A percentile compares a stretch with the other conserved stretches of the same genome.
Evolutionary conservation across 2,888 invertebrate species (phyloP).

Genomic region (Thymelicus acteon): DNA sequence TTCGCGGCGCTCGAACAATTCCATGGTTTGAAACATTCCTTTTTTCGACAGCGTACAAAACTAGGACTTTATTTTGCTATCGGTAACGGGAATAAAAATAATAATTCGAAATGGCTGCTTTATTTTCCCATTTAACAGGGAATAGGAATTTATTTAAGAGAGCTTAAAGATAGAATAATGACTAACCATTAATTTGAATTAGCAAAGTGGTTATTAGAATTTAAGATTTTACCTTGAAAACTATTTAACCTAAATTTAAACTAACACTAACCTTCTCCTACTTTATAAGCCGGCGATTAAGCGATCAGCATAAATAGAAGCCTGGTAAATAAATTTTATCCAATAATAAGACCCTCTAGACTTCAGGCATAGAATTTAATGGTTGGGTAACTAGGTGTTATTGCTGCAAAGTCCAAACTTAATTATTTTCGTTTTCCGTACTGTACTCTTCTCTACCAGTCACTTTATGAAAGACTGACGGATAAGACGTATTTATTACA

Average conservation of each 20-base stretch:
- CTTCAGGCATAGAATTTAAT: no score
- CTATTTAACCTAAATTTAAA: conserved; percentile 9
- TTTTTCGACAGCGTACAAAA: background rate
- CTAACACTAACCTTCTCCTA: background rate
- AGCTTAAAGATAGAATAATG: no score
- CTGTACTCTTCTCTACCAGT: no score
- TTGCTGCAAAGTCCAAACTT: no score
- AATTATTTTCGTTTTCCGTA: no score
- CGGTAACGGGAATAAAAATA: no score
- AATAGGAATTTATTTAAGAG: background rate
- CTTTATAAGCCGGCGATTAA: conserved; percentile 14
- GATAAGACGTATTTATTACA: background rate
- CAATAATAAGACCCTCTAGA: background rate
- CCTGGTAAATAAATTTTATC: conserved; percentile 20
- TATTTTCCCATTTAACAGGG: background rate
- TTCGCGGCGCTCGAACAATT: background rate
- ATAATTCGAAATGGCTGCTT: no score
- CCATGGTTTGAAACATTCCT: background rate
- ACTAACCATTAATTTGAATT: no score
- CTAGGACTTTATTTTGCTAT: no score
- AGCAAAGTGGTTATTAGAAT: no score
- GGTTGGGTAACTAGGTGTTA: no score
- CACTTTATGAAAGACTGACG: background rate
- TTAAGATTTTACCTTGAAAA: no score
- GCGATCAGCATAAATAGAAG: conserved; percentile 15